Evolutionary conservation across 2,113 vertebrate genomes (phyloP).

Genomic region (Erythrocercus mccallii): DNA sequence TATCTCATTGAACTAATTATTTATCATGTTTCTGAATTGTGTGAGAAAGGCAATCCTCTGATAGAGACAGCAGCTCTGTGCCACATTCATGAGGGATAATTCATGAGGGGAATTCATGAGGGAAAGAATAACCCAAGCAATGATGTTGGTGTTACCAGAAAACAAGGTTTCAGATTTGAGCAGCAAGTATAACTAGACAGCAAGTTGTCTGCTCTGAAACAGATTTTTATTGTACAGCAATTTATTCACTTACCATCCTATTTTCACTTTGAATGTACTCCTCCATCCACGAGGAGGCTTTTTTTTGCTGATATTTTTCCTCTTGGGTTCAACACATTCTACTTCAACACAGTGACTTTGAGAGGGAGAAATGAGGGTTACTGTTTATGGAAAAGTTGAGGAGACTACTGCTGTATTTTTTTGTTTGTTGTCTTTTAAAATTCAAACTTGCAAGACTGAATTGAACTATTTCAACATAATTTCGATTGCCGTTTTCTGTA

Average conservation of each 20-base stretch:
- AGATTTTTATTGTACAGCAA: not conserved
- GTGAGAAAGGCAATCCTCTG: conserved; percentile 43
- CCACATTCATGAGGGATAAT: not conserved
- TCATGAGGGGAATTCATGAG: not conserved
- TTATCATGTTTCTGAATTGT: conserved; percentile 55
- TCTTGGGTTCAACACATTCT: not conserved
- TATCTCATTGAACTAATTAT: conserved; percentile 60
- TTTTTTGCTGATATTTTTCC: not conserved
- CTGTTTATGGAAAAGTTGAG: not conserved
- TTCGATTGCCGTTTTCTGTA: not conserved
- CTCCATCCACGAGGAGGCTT: not conserved
- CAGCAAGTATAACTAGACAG: not conserved
- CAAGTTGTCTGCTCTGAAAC: not conserved
- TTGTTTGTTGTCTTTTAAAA: not conserved
- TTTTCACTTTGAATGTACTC: not conserved
- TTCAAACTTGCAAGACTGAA: not conserved
- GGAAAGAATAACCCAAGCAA: not conserved
- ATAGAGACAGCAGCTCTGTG: conserved; percentile 21
- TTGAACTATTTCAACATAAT: not conserved
- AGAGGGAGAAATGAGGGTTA: not conserved
- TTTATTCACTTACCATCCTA: not conserved
- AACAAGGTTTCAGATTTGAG: not conserved
- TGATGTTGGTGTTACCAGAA: not conserved
- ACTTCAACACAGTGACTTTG: conserved; percentile 13
- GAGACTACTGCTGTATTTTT: not conserved